Conservation (phyloP, 2,113 vertebrate species). For the Hemicordylus capensis region DNA sequence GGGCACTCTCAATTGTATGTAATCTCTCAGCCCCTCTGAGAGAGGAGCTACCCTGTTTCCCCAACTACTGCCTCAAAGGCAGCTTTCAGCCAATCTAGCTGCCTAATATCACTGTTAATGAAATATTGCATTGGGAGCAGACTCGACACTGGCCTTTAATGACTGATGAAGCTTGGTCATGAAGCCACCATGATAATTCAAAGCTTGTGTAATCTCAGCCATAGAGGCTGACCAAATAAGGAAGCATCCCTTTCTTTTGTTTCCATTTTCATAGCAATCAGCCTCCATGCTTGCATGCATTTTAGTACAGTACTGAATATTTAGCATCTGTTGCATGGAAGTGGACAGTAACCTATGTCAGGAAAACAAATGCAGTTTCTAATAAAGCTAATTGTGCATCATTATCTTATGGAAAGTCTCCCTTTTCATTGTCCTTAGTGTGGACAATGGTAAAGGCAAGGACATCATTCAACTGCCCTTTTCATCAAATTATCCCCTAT, state of each 20-base stretch:
- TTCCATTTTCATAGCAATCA: neutral
- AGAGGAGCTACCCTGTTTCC: too few relatives aligned
- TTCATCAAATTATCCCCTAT: constrained; percentile 75
- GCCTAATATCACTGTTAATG: neutral
- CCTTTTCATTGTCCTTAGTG: constrained; percentile 50
- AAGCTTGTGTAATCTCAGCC: neutral
- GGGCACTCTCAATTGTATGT: too few relatives aligned
- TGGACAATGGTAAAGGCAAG: constrained; percentile 64
- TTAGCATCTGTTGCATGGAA: constrained; percentile 2
- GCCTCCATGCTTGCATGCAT: neutral
- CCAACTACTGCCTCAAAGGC: neutral
- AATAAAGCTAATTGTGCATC: constrained; percentile 57
- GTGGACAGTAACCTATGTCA: constrained; percentile 14
- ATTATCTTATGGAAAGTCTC: constrained; percentile 35
- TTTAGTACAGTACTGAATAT: neutral
- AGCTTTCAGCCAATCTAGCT: neutral
- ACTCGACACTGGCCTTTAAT: neutral
- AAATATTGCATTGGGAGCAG: neutral
- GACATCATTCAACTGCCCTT: constrained; percentile 76
- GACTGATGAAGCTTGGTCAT: neutral
- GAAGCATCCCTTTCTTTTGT: neutral
- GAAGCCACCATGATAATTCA: neutral
- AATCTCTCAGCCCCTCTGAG: too few relatives aligned
- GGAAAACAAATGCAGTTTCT: constrained; percentile 28
- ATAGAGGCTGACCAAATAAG: neutral